Percentiles rank a stretch among this genome's conserved stretches.
phyloP scores from a whole-genome alignment of 2,113 vertebrate species.

The Mesoclemmys tuberculata region DNA sequence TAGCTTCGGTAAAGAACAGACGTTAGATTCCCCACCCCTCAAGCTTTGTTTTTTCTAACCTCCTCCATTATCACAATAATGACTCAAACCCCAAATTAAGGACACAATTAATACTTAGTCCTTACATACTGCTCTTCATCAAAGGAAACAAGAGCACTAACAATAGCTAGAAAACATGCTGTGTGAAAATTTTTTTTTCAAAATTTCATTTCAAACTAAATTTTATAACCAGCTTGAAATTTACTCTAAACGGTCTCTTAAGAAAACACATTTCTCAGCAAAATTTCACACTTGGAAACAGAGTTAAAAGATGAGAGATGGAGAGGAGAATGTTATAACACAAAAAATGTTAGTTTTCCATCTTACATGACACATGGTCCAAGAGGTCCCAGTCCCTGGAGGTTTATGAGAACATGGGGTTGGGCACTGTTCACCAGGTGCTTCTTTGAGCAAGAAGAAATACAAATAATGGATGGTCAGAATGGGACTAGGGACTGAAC shows the following conservation, averaged over 20 bases:
- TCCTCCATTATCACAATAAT: too few species aligned
- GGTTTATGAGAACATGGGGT: not conserved
- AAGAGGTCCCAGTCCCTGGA: not conserved
- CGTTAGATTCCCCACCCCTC: not conserved
- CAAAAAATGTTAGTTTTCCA: not conserved
- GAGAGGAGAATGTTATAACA: not conserved
- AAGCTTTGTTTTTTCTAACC: not conserved
- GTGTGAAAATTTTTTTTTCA: not conserved
- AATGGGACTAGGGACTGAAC: not conserved
- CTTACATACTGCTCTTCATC: not conserved
- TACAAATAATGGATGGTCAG: not conserved
- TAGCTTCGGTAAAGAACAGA: not conserved
- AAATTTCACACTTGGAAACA: not conserved
- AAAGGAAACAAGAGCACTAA: not conserved
- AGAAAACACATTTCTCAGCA: not conserved
- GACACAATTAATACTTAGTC: not conserved
- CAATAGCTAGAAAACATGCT: not conserved
- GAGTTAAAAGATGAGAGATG: not conserved
- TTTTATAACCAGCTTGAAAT: not conserved
- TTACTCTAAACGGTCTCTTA: not conserved
- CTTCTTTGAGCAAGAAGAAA: not conserved
- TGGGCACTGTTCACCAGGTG: not conserved
- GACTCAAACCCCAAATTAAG: accelerated
- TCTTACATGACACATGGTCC: not conserved
- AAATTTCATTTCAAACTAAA: not conserved